Conservation (phyloP, 2,113 vertebrate species). For the Spea bombifrons region DNA sequence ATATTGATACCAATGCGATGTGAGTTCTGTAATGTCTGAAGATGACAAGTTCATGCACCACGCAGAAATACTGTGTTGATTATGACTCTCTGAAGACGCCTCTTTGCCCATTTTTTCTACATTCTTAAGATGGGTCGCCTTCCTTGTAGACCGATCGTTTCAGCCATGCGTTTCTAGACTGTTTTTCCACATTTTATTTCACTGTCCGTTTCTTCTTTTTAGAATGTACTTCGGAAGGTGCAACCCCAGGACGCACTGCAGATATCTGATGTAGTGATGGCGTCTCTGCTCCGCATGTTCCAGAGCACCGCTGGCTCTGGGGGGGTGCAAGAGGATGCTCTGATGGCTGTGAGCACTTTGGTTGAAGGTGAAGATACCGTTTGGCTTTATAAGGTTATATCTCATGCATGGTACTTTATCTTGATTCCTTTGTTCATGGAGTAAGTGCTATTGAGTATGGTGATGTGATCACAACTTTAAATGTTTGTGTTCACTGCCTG, state of each 20-base stretch:
- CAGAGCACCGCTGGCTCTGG: conserved; percentile 96
- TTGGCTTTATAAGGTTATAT: no score
- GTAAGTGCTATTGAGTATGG: not conserved
- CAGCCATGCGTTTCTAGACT: no score
- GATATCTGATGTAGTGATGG: conserved; percentile 98
- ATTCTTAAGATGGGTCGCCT: no score
- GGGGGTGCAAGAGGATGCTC: conserved; percentile 89
- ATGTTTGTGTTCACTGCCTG: no score
- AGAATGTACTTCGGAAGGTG: conserved; percentile 94
- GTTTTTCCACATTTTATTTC: no score
- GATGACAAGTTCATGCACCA: not conserved
- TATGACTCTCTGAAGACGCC: conserved; percentile 17
- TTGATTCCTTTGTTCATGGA: no score
- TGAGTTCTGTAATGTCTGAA: not conserved
- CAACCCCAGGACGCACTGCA: conserved; percentile 95
- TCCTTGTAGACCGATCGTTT: no score
- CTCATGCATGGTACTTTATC: no score
- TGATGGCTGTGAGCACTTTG: conserved; percentile 96
- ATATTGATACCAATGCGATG: not conserved
- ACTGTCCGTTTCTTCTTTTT: not conserved
- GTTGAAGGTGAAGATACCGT: conserved; percentile 79
- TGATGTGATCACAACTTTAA: no score
- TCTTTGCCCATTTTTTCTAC: not conserved
- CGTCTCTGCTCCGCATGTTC: conserved; percentile 92
- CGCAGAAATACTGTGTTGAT: not conserved